A percentile compares a stretch with the other conserved stretches of the same genome.
Evolutionary conservation across 2,888 invertebrate genomes (phyloP).

Genomic region (Eupithecia centaureata): DNA sequence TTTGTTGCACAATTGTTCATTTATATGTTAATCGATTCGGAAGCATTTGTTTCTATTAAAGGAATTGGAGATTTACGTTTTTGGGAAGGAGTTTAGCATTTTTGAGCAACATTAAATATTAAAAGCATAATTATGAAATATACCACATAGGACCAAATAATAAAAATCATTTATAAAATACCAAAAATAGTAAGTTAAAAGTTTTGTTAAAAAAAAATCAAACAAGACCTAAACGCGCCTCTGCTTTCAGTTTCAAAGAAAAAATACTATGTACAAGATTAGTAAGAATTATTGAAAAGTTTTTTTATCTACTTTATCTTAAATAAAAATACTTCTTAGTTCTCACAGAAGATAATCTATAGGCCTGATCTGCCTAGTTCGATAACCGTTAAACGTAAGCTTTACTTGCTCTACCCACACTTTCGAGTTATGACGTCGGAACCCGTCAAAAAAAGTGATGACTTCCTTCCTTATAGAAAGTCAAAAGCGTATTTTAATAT

Average conservation of each 20-base stretch:
- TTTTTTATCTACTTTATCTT: no score
- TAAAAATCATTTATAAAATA: no score
- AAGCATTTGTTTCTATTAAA: conserved; percentile 1
- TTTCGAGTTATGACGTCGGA: conserved; percentile 17
- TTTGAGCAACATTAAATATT: neutral
- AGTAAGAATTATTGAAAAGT: no score
- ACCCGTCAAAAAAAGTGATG: conserved; percentile 50
- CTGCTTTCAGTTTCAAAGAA: neutral
- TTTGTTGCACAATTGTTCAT: conserved; percentile 39
- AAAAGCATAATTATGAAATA: no score
- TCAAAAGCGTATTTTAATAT: neutral
- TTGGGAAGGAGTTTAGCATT: neutral
- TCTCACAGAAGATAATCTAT: neutral
- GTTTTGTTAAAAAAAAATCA: neutral
- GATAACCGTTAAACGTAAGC: neutral
- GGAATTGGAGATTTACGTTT: neutral
- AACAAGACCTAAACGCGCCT: neutral
- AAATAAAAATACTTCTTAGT: neutral
- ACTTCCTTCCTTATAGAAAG: conserved; percentile 53
- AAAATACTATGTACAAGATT: neutral
- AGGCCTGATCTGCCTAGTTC: neutral
- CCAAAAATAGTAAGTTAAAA: no score
- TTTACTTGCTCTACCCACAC: conserved; percentile 5
- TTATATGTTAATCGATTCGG: conserved; percentile 29
- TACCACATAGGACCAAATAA: no score